Percentiles rank a stretch among this genome's conserved stretches.
phyloP scores from a whole-genome alignment of 2,113 vertebrate genomes.

The Hippocampus barbouri region DNA sequence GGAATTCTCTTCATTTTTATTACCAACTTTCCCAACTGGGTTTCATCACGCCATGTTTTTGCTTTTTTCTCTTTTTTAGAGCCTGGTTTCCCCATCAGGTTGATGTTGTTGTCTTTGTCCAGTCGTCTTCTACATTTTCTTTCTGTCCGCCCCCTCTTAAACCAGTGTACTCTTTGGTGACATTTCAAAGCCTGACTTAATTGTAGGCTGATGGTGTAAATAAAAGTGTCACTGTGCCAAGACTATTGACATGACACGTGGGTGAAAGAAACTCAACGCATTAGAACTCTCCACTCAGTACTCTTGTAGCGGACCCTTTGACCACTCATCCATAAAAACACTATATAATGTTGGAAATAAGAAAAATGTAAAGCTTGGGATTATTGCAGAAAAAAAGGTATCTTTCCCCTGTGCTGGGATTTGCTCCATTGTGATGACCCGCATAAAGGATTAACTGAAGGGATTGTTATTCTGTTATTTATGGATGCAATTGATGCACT shows the following conservation, averaged over 20 bases:
- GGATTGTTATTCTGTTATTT: neutral
- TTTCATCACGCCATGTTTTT: too few relatives aligned
- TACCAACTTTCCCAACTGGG: too few relatives aligned
- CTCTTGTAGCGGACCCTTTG: slow-evolving; percentile 30
- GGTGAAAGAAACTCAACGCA: slow-evolving; percentile 43
- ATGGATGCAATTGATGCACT: neutral
- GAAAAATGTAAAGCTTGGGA: neutral
- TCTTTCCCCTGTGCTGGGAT: neutral
- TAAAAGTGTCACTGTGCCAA: neutral
- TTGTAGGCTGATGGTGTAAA: neutral
- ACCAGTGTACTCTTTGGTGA: too few relatives aligned
- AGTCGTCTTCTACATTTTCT: too few relatives aligned
- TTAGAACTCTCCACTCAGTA: slow-evolving; percentile 28
- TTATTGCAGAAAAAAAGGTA: neutral
- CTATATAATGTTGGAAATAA: neutral
- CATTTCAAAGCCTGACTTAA: neutral
- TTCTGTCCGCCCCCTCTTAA: too few relatives aligned
- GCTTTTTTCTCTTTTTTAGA: too few relatives aligned
- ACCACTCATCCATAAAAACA: neutral
- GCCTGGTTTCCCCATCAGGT: too few relatives aligned
- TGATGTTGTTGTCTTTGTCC: too few relatives aligned
- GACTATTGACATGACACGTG: slow-evolving; percentile 24
- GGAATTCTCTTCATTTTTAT: too few relatives aligned
- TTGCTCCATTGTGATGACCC: neutral
- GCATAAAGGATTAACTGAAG: neutral